These are phyloP conservation scores for Phrynocephalus vlangalii DNA, from an alignment of 2,797 vertebrate genomes.

Conservation along the genomic window DNA sequence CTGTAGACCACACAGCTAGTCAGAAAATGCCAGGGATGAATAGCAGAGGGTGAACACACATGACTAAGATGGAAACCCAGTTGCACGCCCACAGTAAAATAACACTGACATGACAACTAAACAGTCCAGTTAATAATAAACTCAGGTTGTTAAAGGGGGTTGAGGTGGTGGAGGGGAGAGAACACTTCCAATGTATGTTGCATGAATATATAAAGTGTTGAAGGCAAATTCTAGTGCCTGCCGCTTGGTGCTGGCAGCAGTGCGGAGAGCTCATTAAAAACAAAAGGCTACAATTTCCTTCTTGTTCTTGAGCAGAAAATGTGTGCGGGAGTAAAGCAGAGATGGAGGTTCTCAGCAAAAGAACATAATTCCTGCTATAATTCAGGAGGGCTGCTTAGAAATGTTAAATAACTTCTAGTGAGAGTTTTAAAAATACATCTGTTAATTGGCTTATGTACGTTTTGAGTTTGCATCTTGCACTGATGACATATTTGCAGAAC, in stretches of 20 bases:
- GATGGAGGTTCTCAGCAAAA: conserved; percentile 7
- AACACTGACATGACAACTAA: conserved; percentile 47
- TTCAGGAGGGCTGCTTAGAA: background rate
- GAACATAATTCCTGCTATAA: background rate
- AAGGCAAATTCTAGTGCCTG: conserved; percentile 59
- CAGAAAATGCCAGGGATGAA: conserved; percentile 54
- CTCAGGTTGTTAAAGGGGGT: conserved; percentile 10
- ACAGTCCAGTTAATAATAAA: conserved; percentile 63
- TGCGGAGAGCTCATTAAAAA: conserved; percentile 47
- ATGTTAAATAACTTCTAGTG: background rate
- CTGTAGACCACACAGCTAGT: conserved; percentile 16
- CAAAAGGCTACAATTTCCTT: conserved; percentile 36
- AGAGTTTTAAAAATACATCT: conserved; percentile 41
- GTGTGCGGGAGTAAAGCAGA: background rate
- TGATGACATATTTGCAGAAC: conserved; percentile 53
- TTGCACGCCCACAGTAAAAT: conserved; percentile 54
- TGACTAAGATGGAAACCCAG: conserved; percentile 54
- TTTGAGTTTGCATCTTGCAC: conserved; percentile 44
- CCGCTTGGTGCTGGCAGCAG: conserved; percentile 44
- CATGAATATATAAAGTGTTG: conserved; percentile 38
- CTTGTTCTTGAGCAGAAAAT: conserved; percentile 34
- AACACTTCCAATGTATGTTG: background rate
- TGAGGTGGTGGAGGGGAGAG: background rate
- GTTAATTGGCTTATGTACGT: conserved; percentile 57
- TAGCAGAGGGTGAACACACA: conserved; percentile 20